Percentiles rank a stretch among this genome's conserved stretches.
Evolutionary conservation across 2,113 vertebrate species (phyloP).

Genomic region (Phylloscopus trochilus): DNA sequence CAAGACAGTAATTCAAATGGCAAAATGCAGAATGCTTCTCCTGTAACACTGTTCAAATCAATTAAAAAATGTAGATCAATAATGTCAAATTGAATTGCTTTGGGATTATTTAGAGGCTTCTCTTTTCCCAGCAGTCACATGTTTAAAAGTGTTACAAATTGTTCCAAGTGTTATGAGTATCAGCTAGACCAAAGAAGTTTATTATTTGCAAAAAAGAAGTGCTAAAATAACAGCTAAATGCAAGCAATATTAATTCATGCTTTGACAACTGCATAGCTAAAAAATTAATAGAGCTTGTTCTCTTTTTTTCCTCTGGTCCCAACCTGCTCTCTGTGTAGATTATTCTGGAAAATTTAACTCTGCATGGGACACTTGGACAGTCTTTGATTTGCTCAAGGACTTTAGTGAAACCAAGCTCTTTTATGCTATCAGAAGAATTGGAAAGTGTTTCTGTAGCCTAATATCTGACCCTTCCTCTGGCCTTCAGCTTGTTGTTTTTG

Average conservation of each 20-base stretch:
- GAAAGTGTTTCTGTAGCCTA: neutral
- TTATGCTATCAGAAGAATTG: neutral
- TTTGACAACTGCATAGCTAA: neutral
- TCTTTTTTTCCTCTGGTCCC: neutral
- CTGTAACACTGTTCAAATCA: conserved; percentile 16
- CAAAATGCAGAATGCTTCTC: neutral
- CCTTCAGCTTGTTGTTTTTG: accelerated
- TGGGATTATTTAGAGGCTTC: conserved; percentile 3
- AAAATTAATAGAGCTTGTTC: neutral
- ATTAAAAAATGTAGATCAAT: conserved; percentile 40
- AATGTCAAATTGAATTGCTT: neutral
- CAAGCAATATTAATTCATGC: neutral
- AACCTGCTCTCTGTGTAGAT: neutral
- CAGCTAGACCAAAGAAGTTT: neutral
- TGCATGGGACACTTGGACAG: neutral
- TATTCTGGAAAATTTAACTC: neutral
- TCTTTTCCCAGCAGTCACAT: conserved; percentile 12
- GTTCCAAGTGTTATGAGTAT: neutral
- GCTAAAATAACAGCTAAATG: neutral
- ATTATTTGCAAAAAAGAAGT: neutral
- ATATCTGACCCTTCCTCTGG: neutral
- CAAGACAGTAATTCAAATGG: conserved; percentile 37
- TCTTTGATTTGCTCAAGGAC: neutral
- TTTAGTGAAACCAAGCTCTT: neutral
- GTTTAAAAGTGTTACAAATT: neutral